Conservation (phyloP, 2,113 vertebrate species). For the Ardeotis arabs region DNA sequence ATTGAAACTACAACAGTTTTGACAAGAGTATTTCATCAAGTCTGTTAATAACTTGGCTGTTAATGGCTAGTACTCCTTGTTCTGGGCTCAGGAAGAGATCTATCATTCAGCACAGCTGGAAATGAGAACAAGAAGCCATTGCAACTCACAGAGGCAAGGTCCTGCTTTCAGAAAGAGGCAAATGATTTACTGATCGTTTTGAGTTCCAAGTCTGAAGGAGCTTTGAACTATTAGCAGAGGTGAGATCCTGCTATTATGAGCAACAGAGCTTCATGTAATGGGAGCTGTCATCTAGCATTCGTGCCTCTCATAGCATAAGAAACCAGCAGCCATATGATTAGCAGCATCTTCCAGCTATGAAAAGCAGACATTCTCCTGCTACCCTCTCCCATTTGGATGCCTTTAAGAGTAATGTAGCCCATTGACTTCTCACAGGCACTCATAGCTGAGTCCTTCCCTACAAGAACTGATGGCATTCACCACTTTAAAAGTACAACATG, state of each 20-base stretch:
- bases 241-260: background rate
- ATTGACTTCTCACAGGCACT: accelerated
- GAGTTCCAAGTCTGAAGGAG: background rate
- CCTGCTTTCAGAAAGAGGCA: background rate
- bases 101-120: slow-evolving; percentile 14
- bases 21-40: slow-evolving; percentile 33
- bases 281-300: background rate
- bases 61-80: background rate
- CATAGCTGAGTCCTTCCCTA: background rate
- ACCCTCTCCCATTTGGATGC: background rate
- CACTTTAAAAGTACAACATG: background rate
- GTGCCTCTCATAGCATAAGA: accelerated
- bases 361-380: background rate
- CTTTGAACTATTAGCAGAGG: background rate
- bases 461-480: background rate
- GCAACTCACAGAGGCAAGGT: background rate
- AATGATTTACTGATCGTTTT: background rate
- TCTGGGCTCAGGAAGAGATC: background rate
- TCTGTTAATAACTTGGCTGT: background rate
- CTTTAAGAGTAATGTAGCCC: background rate
- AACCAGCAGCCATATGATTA: background rate
- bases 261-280: background rate
- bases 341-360: background rate
- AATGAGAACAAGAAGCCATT: background rate
- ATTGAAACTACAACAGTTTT: slow-evolving; percentile 40